Percentiles rank a stretch among this genome's conserved stretches.
Evolutionary conservation across 2,888 invertebrate genomes (phyloP).

Genomic region (Nezara viridula): DNA sequence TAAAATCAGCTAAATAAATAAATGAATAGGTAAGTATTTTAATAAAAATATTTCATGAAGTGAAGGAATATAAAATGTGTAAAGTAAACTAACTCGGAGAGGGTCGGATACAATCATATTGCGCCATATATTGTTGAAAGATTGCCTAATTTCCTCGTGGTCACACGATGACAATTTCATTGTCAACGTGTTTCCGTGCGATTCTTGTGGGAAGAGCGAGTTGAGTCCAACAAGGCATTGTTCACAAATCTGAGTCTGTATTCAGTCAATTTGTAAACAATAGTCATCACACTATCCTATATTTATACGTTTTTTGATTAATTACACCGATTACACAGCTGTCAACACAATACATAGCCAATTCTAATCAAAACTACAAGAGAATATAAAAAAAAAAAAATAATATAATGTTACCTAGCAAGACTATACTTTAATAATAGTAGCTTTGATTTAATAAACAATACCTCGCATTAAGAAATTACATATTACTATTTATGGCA

Average conservation of each 20-base stretch:
- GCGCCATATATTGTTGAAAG: background rate
- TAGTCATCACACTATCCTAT: background rate
- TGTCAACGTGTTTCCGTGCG: background rate
- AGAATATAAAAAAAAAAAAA: too few relatives aligned
- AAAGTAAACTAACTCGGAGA: background rate
- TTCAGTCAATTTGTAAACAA: background rate
- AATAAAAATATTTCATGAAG: too few relatives aligned
- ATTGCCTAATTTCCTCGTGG: background rate
- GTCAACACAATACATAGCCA: too few relatives aligned
- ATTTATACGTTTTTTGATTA: background rate
- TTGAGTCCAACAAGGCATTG: background rate
- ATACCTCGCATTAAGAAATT: too few relatives aligned
- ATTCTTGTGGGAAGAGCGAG: background rate
- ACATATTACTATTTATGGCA: too few relatives aligned
- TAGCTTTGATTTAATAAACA: too few relatives aligned
- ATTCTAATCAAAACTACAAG: too few relatives aligned
- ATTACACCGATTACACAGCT: background rate
- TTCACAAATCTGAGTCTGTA: background rate
- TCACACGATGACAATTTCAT: background rate
- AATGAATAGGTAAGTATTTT: too few relatives aligned
- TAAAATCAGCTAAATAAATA: too few relatives aligned
- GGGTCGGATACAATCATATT: background rate
- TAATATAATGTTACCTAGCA: too few relatives aligned
- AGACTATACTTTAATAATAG: too few relatives aligned
- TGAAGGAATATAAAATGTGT: too few relatives aligned